Evolutionary conservation across 2,797 vertebrate genomes (phyloP), one percentile per base, ranked within the genome.

Genomic region (Euthynnus affinis): DNA sequence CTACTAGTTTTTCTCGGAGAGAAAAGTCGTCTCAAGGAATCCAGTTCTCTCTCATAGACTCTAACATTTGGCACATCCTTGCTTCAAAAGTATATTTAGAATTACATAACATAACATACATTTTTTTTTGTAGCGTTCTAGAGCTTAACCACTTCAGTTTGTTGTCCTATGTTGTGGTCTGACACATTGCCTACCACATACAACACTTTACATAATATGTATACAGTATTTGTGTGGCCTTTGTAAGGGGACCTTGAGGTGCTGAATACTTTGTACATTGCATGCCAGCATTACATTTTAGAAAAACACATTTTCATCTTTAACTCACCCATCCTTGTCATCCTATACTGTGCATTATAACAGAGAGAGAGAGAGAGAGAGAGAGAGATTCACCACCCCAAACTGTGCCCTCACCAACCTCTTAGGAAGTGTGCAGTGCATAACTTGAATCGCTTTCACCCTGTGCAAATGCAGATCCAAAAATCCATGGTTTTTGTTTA

Each of bases 401-500:
- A 2, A 59, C 67, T 32, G n/a, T 67, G 25, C 52, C 56, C 73
- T 59, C n/a, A 57, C 25, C 27, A 34, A 61, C 34, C 59, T 52
- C 61, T 70, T 71, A 57, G 70, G 77, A 83, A 74, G 22, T 57
- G 17, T 56, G 67, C 59, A 60, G 46, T 61, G 63, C 66, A 32
- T 61, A 80, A 73, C 58, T 76, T 78, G 40, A 71, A 73, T 68
- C 73, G 60, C 62, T 76, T 80, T 59, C 77, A 77, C 74, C 52
- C 76, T 67, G 49, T 76, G 32, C 66, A 32, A 56, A 79, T n/a
- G 70, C 53, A 78, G 67, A 76, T 83, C 62, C 57, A 71, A 59
- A 78, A 82, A 72, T 40, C 52, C 49, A 74, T 87, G 44, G 57
- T 86, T 89, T 86, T 74, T 78, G 60, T 85, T 86, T 72, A 83